Evolutionary conservation across 2,888 invertebrate genomes (phyloP).

Genomic region (Clistopyga incitator): DNA sequence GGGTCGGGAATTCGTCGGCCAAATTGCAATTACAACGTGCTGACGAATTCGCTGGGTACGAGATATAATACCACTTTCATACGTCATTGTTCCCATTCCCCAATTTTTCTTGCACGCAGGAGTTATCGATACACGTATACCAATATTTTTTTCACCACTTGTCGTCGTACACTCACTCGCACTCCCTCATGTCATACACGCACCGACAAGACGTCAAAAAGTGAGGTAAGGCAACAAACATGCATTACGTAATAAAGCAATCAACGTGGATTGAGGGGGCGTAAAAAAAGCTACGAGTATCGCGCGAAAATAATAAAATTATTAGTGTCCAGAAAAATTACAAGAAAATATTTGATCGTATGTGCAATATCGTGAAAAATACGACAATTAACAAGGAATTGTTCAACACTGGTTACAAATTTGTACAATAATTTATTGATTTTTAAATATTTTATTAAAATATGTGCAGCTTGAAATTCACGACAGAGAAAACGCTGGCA

Average conservation of each 20-base stretch:
- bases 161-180: background rate
- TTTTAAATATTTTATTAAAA: too few relatives aligned
- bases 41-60: slow-evolving; percentile 28
- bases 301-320: too few relatives aligned
- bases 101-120: background rate
- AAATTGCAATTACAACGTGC: slow-evolving; percentile 54
- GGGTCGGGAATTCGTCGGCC: slow-evolving; percentile 15
- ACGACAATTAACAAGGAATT: too few relatives aligned
- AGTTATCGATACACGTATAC: background rate
- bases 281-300: too few relatives aligned
- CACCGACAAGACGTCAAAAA: background rate
- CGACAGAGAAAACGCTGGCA: too few relatives aligned
- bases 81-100: slow-evolving; percentile 1
- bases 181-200: background rate
- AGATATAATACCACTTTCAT: slow-evolving; percentile 28
- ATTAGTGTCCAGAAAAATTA: too few relatives aligned
- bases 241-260: slow-evolving; percentile 50
- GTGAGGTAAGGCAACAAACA: slow-evolving; percentile 7
- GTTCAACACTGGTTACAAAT: too few relatives aligned
- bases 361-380: too few relatives aligned
- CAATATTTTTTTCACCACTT: slow-evolving; percentile 19
- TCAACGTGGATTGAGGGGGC: slow-evolving; percentile 26
- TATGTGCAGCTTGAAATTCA: too few relatives aligned
- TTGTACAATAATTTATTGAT: too few relatives aligned
- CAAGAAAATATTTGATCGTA: too few relatives aligned